Evolutionary conservation across 2,797 vertebrate genomes (phyloP).

Genomic region (Sebastes nivosus): DNA sequence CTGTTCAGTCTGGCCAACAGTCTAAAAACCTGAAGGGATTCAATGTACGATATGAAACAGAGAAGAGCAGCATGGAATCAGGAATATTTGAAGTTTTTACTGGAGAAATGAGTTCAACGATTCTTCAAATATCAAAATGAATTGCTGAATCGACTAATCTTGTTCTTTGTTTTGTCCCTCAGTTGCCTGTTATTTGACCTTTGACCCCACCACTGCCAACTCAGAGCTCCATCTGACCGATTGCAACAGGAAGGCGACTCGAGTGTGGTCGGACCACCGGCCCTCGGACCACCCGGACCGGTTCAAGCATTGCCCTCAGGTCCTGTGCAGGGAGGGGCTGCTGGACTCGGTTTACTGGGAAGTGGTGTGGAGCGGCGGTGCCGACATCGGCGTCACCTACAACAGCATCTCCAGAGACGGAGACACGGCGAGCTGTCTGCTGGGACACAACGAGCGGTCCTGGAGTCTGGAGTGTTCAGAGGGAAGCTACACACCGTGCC

Average conservation of each 20-base stretch:
- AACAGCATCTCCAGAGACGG: slow-evolving; percentile 55
- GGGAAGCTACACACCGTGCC: slow-evolving; percentile 55
- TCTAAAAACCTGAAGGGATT: neutral
- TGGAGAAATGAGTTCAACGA: neutral
- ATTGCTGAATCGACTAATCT: neutral
- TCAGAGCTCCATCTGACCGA: slow-evolving; percentile 56
- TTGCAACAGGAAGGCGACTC: slow-evolving; percentile 49
- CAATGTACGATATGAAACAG: neutral
- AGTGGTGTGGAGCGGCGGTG: slow-evolving; percentile 64
- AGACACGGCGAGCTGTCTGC: slow-evolving; percentile 32
- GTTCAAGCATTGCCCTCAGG: slow-evolving; percentile 63
- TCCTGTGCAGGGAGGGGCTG: slow-evolving; percentile 71
- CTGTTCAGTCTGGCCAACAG: neutral
- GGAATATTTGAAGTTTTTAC: neutral
- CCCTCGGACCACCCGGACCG: slow-evolving; percentile 34
- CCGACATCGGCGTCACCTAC: slow-evolving; percentile 65
- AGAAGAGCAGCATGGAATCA: neutral
- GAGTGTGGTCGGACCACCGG: slow-evolving; percentile 26
- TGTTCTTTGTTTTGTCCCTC: neutral
- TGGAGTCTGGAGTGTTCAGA: slow-evolving; percentile 74
- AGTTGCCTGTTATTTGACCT: slow-evolving; percentile 70
- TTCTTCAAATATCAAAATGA: neutral
- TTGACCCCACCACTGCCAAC: slow-evolving; percentile 74
- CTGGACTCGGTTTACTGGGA: slow-evolving; percentile 71
- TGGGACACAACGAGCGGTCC: slow-evolving; percentile 62